Percentiles rank a stretch among this genome's conserved stretches.
Conservation (phyloP, 2,888 invertebrate species). For the Scelioninae gen. 2 region DNA sequence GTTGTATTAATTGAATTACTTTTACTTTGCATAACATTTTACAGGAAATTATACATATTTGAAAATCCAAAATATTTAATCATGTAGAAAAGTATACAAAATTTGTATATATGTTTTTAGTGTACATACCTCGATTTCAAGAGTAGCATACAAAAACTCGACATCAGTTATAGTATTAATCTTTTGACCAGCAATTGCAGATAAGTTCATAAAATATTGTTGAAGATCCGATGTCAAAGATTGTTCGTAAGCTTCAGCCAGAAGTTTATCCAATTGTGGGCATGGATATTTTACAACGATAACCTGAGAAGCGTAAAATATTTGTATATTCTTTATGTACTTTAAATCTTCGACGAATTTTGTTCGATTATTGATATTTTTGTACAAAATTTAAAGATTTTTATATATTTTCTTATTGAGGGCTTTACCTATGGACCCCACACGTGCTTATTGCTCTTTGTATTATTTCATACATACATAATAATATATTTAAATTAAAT, state of each 20-base stretch:
- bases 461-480: too few relatives aligned
- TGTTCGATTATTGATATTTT: too few relatives aligned
- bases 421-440: too few relatives aligned
- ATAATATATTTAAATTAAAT: too few relatives aligned
- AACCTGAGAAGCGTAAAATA: conserved; percentile 9
- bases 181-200: conserved; percentile 77
- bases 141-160: conserved; percentile 84
- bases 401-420: too few relatives aligned
- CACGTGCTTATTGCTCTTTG: too few relatives aligned
- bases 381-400: too few relatives aligned
- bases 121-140: conserved; percentile 79
- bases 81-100: neutral
- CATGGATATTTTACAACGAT: conserved; percentile 34
- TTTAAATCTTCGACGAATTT: too few relatives aligned
- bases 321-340: too few relatives aligned
- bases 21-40: neutral
- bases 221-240: neutral
- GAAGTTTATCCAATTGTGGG: conserved; percentile 4
- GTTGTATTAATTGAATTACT: neutral
- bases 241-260: conserved; percentile 26
- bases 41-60: too few relatives aligned
- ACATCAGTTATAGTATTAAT: conserved; percentile 80
- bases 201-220: conserved; percentile 81
- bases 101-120: neutral
- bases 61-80: too few relatives aligned